These are phyloP conservation scores for Apocheima hispidaria DNA, from an alignment of 2,888 invertebrate genomes.

Conservation along the genomic window DNA sequence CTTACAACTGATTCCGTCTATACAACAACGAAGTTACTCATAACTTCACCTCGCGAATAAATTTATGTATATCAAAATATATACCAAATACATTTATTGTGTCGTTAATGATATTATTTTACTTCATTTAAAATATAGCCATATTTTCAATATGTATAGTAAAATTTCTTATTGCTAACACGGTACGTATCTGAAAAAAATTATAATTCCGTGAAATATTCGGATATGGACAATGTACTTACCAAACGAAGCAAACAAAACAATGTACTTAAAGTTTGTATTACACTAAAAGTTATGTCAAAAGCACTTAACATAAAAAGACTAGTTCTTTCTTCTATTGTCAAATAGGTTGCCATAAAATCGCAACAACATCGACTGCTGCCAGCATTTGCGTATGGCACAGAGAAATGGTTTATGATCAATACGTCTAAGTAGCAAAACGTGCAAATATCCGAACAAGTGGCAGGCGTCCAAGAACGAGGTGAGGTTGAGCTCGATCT, in stretches of 20 bases:
- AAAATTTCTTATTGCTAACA: slow-evolving; percentile 66
- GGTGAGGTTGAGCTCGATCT: no score
- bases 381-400: slow-evolving; percentile 63
- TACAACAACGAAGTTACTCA: slow-evolving; percentile 61
- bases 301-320: slow-evolving; percentile 55
- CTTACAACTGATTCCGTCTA: slow-evolving; percentile 53
- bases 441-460: neutral
- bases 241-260: slow-evolving; percentile 18
- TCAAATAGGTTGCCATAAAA: slow-evolving; percentile 51
- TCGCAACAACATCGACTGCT: slow-evolving; percentile 51
- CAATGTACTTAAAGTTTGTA: slow-evolving; percentile 31
- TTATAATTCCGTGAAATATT: slow-evolving; percentile 30
- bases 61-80: slow-evolving; percentile 83
- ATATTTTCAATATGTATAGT: slow-evolving; percentile 61
- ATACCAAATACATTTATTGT: slow-evolving; percentile 74
- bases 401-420: slow-evolving; percentile 45
- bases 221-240: slow-evolving; percentile 24
- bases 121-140: slow-evolving; percentile 60
- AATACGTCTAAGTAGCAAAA: neutral
- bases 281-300: slow-evolving; percentile 34
- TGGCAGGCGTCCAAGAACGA: neutral
- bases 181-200: slow-evolving; percentile 65
- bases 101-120: slow-evolving; percentile 65
- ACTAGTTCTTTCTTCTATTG: slow-evolving; percentile 68
- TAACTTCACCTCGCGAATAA: slow-evolving; percentile 69